Evolutionary conservation across 2,888 invertebrate species (phyloP).

Genomic region (Lutraria lutraria): DNA sequence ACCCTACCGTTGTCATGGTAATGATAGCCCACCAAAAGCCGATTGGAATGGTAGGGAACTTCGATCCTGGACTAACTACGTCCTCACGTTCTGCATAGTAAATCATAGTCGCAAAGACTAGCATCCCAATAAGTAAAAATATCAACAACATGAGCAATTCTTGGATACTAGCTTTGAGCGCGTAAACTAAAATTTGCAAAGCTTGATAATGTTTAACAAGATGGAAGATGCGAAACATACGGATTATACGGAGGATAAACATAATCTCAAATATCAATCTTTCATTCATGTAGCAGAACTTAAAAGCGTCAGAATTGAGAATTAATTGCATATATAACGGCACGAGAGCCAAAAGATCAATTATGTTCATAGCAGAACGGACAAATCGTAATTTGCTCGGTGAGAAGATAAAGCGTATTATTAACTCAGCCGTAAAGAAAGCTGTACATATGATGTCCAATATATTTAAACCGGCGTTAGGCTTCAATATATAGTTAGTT

Average conservation of each 20-base stretch:
- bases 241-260: slow-evolving; percentile 87
- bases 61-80: slow-evolving; percentile 73
- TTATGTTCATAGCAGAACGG: slow-evolving; percentile 84
- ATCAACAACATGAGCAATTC: slow-evolving; percentile 86
- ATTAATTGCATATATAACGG: slow-evolving; percentile 85
- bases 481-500: slow-evolving; percentile 67
- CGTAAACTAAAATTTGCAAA: slow-evolving; percentile 87
- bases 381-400: slow-evolving; percentile 83
- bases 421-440: slow-evolving; percentile 85
- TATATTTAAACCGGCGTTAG: slow-evolving; percentile 79
- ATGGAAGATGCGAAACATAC: slow-evolving; percentile 88
- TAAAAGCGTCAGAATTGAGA: slow-evolving; percentile 80
- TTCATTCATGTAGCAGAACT: slow-evolving; percentile 83
- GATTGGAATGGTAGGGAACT: slow-evolving; percentile 86
- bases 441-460: slow-evolving; percentile 85
- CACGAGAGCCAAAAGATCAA: slow-evolving; percentile 85
- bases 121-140: slow-evolving; percentile 86
- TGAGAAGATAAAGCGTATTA: slow-evolving; percentile 83
- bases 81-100: slow-evolving; percentile 86
- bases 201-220: slow-evolving; percentile 88
- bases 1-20: slow-evolving; percentile 86
- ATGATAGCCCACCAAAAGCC: slow-evolving; percentile 88
- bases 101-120: slow-evolving; percentile 86
- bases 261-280: slow-evolving; percentile 85
- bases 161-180: slow-evolving; percentile 87